Base-by-base conservation (phyloP, 2,888 invertebrate species). In the Agriopis leucophaearia region DNA sequence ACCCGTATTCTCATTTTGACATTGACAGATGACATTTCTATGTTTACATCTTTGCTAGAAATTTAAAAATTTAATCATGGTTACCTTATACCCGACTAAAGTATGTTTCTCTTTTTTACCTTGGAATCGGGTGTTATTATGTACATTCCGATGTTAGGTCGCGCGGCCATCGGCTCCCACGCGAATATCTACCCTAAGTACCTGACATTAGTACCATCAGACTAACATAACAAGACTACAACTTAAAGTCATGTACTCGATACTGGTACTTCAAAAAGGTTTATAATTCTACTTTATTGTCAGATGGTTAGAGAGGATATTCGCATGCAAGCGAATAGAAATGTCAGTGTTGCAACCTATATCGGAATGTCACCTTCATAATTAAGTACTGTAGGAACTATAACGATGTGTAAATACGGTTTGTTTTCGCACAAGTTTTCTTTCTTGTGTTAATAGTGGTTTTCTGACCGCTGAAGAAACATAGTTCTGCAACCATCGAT, bases 371-470 rank as follows among this genome's bases (percentile, higher is more conserved):
- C 45, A 9, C 45, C 45, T 8, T 15, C 16, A 45, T 8, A 44
- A 13, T 13, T 44, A 45, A n/a, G 7, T 45, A 45, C 18, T 16
- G 47, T 47, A 47, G 44, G n/a, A n/a, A n/a, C 44, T 44, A 10
- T 8, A 40, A 40, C 8, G 8, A 8, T 40, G 38, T 40, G 38
- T 40, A 7, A n/a, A n/a, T 16, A 47, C 47, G 0, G n/a, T 15
- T 16, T 47, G 47, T 10, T 47, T 16, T 47, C 16, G 47, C 47
- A 47, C 47, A 47, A 47, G 15, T 47, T 47, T 47, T 16, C 15
- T 16, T 16, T 27, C 47, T 47, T 47, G 47, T 47, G 15, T 47
- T 47, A 47, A 47, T n/a, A n/a, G n/a, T n/a, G n/a, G n/a, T n/a
- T n/a, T n/a, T n/a, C n/a, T n/a, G n/a, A n/a, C n/a, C n/a, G n/a